phyloP scores from a whole-genome alignment of 1,140 invertebrate species.

The Cydia strobilella region DNA sequence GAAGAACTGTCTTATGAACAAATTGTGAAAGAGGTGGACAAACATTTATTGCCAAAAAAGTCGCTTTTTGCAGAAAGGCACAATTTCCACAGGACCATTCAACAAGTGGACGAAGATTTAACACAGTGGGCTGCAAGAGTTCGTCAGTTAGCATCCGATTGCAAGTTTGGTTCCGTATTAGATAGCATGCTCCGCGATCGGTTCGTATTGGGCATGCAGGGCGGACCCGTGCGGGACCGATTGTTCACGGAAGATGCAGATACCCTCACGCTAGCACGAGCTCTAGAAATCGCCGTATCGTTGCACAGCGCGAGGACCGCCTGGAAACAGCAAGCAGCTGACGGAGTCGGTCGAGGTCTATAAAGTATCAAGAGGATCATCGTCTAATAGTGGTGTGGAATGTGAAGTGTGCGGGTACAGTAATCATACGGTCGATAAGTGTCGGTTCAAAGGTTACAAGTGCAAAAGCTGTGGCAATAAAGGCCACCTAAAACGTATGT shows the following conservation, averaged over 20 bases:
- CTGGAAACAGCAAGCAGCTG: not conserved
- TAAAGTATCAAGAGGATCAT: not conserved
- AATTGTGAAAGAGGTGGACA: not conserved
- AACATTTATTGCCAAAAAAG: conserved; percentile 20
- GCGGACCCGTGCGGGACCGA: conserved; percentile 14
- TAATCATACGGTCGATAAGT: conserved; percentile 26
- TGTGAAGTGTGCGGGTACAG: conserved; percentile 30
- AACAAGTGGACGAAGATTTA: not conserved
- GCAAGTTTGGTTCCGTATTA: not conserved
- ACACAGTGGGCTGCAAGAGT: conserved; percentile 28
- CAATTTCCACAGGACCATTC: conserved; percentile 8
- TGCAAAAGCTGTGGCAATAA: conserved; percentile 20
- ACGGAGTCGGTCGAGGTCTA: not conserved
- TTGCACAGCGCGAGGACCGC: not conserved
- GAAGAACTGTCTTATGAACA: conserved; percentile 4
- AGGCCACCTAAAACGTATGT: conserved; percentile 25
- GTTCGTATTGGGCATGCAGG: conserved; percentile 19
- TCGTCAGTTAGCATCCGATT: conserved; percentile 1
- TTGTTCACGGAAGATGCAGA: conserved; percentile 6
- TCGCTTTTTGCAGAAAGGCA: conserved; percentile 24
- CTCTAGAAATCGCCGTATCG: not conserved
- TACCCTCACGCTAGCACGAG: conserved; percentile 9
- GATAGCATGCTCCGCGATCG: conserved; percentile 18
- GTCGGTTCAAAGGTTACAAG: conserved; percentile 25
- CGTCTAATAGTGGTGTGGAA: not conserved